These are phyloP conservation scores for Oreotrochilus melanogaster DNA, from an alignment of 2,113 vertebrate genomes.

Conservation along the genomic window DNA sequence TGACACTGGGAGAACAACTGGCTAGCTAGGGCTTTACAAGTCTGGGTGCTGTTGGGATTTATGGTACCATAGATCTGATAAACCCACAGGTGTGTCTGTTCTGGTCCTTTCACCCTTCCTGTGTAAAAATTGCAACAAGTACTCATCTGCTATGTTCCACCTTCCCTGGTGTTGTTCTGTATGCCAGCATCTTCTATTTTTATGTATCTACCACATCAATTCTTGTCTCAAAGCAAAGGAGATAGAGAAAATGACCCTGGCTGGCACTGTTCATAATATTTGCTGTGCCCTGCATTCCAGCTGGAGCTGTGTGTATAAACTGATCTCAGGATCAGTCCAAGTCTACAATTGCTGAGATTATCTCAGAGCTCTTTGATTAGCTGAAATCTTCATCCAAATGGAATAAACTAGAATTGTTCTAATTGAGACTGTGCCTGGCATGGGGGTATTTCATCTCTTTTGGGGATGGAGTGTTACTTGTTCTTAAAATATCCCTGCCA, in stretches of 20 bases:
- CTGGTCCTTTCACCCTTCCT: not conserved
- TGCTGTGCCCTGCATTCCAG: not conserved
- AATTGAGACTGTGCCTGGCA: not conserved
- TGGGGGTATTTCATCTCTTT: not conserved
- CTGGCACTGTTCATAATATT: not conserved
- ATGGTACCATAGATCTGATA: fast-evolving
- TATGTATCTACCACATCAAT: not conserved
- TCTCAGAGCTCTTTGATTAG: not conserved
- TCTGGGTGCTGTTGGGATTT: not conserved
- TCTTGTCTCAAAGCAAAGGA: not conserved
- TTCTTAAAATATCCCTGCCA: not conserved
- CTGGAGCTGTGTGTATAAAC: not conserved
- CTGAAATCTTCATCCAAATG: not conserved
- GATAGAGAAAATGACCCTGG: not conserved
- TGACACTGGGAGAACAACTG: not conserved
- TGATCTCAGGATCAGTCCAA: not conserved
- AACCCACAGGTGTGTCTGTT: not conserved
- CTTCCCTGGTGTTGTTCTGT: not conserved
- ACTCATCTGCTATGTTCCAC: not conserved
- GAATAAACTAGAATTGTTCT: not conserved
- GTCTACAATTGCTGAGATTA: not conserved
- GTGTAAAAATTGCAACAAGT: not conserved
- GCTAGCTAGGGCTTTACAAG: fast-evolving
- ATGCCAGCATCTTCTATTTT: not conserved
- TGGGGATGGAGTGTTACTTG: not conserved